Evolutionary conservation across 2,113 vertebrate species (phyloP), one percentile per base, ranked within the genome.

Genomic region (Hemichromis elongatus): DNA sequence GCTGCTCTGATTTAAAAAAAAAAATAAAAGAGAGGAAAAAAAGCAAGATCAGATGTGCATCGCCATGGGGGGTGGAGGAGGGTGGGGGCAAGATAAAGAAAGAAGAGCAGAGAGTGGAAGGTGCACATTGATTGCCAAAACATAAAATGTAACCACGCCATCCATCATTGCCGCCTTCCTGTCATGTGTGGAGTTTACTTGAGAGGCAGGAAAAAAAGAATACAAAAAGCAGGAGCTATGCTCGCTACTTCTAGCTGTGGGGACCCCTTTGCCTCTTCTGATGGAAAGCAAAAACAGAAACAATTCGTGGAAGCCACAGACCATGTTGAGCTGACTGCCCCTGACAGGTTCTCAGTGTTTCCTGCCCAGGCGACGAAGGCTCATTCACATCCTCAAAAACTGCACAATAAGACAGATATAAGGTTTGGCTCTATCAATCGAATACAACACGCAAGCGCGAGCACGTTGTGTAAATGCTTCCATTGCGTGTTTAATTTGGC

Each of bases 121-220:
- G 83, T 35, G 82, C 13, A 45, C 78, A 89, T 45, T 89, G 87
- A 92, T 86, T 86, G 82, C 79, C 73, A 81, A 86, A 86, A 85
- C 47, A 87, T 86, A 59, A 82, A 91, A 81, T 63, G 70, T 84
- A 85, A 88, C 77, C 81, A 28, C 52, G 88, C 63, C 86, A 92
- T 94, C 81, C 86, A 92, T 94, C 93, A 92, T n/a, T 52, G 80
- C 73, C 35, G 83, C 50, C 75, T 70, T 90, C 55, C 87, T 93
- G 93, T 93, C 93, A 92, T 91, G 54, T 83, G 86, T 79, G 50
- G 80, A 83, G 85, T 92, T 92, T 86, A 86, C 81, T 88, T 73
- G 73, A 85, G 81, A 73, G 81, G 83, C 54, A 61, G 83, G 21
- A 66, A 18, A 45, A 42, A 66, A 28, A 42, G 19, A 21, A 37